Evolutionary conservation across 1,140 invertebrate genomes (phyloP), one percentile per base, ranked within the genome.

Genomic region (Drosophila grimshawi): DNA sequence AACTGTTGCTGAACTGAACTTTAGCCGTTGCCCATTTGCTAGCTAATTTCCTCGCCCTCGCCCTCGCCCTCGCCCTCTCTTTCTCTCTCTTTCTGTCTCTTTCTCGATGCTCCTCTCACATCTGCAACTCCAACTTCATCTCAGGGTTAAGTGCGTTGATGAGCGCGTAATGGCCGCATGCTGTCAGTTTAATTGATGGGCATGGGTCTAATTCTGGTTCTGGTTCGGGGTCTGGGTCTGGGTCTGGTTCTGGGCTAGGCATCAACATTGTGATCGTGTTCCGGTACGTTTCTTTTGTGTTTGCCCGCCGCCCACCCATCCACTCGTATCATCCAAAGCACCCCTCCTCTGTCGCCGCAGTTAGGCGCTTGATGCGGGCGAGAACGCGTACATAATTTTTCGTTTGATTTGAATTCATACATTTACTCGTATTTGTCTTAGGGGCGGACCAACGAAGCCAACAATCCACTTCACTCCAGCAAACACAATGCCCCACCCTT

Each of bases 121-220:
- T 19, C 19, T 19, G 19, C 19, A 19, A 1, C 19, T 19, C 7
- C n/a, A 45, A 5, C 11, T 19, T 19, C 19, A 37, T 39, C 35
- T 46, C 7, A 35, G 73, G 55, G 63, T 63, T 67, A 80, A 85
- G 76, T 80, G 80, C 75, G 74, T 80, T 85, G 81, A 83, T 83
- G 80, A 83, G 81, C 81, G 80, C 83, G 71, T 85, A 83, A 83
- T 83, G 67, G 72, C 53, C 72, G 63, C 68, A 52, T 49, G 66
- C 76, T 83, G 76, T 76, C 80, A 83, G 66, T 70, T 81, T 81
- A 81, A 81, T 81, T 81, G 76, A 81, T 81, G 80, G 80, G 49
- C 62, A 57, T 73, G 71, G 79, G 35, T 59, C 53, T 11, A 27
- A 11, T 11, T 27, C 6, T 32, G 29, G 27, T 8, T 41, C 1